Evolutionary conservation across 2,113 vertebrate species (phyloP), one percentile per base, ranked within the genome.

Genomic region (Phaethornis superciliosus): DNA sequence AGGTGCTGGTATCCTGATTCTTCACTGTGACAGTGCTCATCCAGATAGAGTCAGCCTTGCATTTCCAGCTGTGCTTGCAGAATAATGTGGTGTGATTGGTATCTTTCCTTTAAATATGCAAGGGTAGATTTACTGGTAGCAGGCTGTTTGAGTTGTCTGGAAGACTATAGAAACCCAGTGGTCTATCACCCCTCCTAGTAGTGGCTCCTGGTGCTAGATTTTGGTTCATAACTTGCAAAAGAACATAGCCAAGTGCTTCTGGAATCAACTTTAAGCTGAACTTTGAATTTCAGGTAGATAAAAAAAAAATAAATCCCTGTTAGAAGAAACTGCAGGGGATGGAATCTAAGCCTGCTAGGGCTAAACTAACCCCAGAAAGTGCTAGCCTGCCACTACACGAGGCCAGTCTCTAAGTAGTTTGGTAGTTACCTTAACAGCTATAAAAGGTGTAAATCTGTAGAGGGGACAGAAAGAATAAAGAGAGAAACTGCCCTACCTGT

Each of bases 371-470:
- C 44, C 62, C 69, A 67, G 72, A 85, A 92, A 93, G 90, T 74
- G 88, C 95, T 55, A 52, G 70, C 81, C 65, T 92, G 81, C 86
- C 89, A 55, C 94, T 94, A 58, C 56, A 75, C 20, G 23, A 85
- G 69, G 60, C 71, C 71, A 30, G 83, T 55, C 69, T 89, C 91
- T 72, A 85, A 91, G 93, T 89, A 93, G 87, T 89, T 86, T 4
- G 19, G 81, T 90, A 94, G 85, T 95, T 95, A 87, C 89, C 58
- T 93, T 96, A 96, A 96, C 90, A 94, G 80, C 92, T 93, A 85
- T 95, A 95, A 87, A 84, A 93, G 90, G 91, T 88, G 85, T 75
- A 91, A 94, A 92, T 79, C 90, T 94, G 71, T 64, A 79, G 72
- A 95, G 83, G 82, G 77, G 62, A 93, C 40, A 71, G 94, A 92